Conservation (phyloP, 2,888 invertebrate genomes). For the Drosophila mulleri region DNA sequence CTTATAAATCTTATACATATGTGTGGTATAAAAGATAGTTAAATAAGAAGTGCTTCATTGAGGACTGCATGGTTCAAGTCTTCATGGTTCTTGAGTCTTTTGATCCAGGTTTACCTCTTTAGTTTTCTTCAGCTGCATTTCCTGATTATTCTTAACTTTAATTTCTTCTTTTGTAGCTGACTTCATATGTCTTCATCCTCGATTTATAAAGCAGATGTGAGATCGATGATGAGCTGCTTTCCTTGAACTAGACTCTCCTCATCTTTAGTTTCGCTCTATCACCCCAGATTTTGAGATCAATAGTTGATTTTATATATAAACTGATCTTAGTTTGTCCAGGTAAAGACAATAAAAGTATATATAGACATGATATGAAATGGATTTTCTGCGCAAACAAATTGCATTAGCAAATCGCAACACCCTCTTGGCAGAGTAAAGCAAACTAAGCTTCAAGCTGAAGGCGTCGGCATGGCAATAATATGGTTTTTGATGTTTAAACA, state of each 20-base stretch:
- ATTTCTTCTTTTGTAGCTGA: background rate
- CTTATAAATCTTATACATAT: background rate
- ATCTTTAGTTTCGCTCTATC: background rate
- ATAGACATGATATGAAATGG: background rate
- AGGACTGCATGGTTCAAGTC: no score
- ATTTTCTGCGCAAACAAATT: background rate
- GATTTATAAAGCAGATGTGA: background rate
- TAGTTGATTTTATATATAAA: background rate
- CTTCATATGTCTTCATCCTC: background rate
- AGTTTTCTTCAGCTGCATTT: background rate
- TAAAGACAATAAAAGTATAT: background rate
- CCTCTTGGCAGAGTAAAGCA: slow-evolving; percentile 6
- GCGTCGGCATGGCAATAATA: slow-evolving; percentile 68
- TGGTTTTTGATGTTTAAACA: slow-evolving; percentile 71
- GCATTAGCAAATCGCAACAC: no score
- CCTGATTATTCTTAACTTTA: background rate
- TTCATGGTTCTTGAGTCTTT: no score
- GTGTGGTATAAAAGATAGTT: no score
- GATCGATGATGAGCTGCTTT: no score
- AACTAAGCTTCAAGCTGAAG: slow-evolving; percentile 28
- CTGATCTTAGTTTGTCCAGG: background rate
- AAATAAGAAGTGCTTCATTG: no score
- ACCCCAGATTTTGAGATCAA: no score
- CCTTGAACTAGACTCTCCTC: background rate
- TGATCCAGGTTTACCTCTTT: background rate